phyloP scores from a whole-genome alignment of 2,797 vertebrate genomes.

The Pseudopleuronectes americanus region DNA sequence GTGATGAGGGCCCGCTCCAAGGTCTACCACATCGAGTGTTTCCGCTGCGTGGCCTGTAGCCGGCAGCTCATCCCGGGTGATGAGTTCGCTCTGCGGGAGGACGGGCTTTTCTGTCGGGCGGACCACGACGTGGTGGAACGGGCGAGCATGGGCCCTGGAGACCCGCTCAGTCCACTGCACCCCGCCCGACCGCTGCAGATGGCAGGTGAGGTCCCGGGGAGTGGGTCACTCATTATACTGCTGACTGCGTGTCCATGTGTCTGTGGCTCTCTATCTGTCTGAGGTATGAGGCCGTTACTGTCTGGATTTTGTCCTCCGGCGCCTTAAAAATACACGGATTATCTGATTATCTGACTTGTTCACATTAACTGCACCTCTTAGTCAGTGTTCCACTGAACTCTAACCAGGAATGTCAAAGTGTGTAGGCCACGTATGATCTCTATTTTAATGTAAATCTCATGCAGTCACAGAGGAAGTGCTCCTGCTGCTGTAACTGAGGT shows the following conservation, averaged over 20 bases:
- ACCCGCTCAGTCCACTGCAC: conserved; percentile 93
- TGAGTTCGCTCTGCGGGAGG: conserved; percentile 94
- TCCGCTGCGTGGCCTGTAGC: conserved; percentile 97
- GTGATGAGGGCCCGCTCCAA: conserved; percentile 97
- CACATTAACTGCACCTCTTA: neutral
- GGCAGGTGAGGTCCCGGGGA: conserved; percentile 88
- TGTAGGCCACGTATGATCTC: no score
- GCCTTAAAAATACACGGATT: neutral
- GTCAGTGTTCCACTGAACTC: no score
- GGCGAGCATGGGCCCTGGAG: conserved; percentile 90
- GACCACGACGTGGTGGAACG: conserved; percentile 96
- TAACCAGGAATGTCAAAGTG: neutral
- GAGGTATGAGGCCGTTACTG: neutral
- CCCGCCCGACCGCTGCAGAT: conserved; percentile 94
- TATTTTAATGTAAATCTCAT: no score
- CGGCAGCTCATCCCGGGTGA: conserved; percentile 97
- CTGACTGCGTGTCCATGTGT: no score
- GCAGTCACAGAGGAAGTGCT: no score
- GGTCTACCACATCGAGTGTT: conserved; percentile 98
- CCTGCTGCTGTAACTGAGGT: no score
- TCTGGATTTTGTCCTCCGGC: neutral
- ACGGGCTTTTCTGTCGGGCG: conserved; percentile 95
- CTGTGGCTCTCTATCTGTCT: no score
- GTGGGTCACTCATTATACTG: neutral
- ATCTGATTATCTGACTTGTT: neutral